Evolutionary conservation across 2,797 vertebrate genomes (phyloP), one percentile per base, ranked within the genome.

Genomic region (Argentina silus): DNA sequence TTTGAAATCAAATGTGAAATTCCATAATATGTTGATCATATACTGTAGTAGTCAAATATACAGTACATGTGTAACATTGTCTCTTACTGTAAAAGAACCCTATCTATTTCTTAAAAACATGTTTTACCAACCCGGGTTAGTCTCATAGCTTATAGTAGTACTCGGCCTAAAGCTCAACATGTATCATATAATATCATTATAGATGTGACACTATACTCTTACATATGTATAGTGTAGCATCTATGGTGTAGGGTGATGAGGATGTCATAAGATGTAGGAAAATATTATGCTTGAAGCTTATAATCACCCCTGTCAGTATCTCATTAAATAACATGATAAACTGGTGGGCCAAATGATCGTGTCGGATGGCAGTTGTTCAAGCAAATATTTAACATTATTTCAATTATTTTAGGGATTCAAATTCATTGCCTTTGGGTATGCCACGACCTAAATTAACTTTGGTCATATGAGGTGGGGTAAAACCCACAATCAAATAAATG

Each of bases 381-480:
- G 50, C 62, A 55, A 44, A 6, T 43, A 62, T 75, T 75, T 59
- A 47, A 72, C 76, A 62, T 84, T 72, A 80, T 78, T 80, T 71
- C 70, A 50, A 51, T 64, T 56, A 70, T 44, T 79, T 78, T 69
- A 61, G 61, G 55, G 62, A 70, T 79, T 78, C 67, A 77, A 81
- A 81, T 85, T 43, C 45, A 47, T 6, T 67, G 7, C 82, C 83
- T 80, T 76, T 59, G 36, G 83, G 81, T 75, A 69, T 74, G 64
- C 9, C 15, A 67, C 87, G 86, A 85, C 88, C 83, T 76, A 80
- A 72, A 88, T 87, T 57, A 85, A 77, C 65, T 74, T 66, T 76
- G 59, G 53, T 73, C 67, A 78, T 68, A 57, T 68, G 69, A 81
- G 74, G 69, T 57, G 47, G 70, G 51, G 78, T 53, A 73, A 73